Evolutionary conservation across 2,797 vertebrate species (phyloP).

Genomic region (Lates japonicus): DNA sequence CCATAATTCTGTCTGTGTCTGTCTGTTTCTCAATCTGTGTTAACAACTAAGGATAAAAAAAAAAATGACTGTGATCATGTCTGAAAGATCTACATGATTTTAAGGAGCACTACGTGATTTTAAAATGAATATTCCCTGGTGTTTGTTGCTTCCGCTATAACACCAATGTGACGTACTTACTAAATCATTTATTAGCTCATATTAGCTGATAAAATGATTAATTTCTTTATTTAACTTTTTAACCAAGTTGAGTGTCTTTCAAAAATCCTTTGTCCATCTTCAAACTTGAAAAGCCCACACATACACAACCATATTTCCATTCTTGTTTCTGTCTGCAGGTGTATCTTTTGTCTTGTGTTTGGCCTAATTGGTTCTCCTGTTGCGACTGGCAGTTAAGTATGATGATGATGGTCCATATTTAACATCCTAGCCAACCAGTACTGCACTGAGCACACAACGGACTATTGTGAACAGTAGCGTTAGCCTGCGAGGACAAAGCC

Average conservation of each 20-base stretch:
- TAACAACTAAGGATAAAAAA: slow-evolving; percentile 34
- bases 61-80: slow-evolving; percentile 5
- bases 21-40: slow-evolving; percentile 37
- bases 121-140: neutral
- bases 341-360: slow-evolving; percentile 14
- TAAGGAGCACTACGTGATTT: neutral
- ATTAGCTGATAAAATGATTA: neutral
- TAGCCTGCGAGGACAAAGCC: slow-evolving; percentile 22
- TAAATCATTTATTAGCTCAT: neutral
- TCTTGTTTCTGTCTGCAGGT: neutral
- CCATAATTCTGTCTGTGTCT: slow-evolving; percentile 36
- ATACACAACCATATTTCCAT: neutral
- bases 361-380: slow-evolving; percentile 25
- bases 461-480: slow-evolving; percentile 18
- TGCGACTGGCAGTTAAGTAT: slow-evolving; percentile 23
- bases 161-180: neutral
- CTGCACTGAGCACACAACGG: slow-evolving; percentile 10
- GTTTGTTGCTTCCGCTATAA: neutral
- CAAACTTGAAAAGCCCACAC: neutral
- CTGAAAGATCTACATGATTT: neutral
- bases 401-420: slow-evolving; percentile 46
- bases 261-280: neutral
- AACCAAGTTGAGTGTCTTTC: neutral
- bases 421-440: slow-evolving; percentile 15
- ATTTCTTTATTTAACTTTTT: neutral